Evolutionary conservation across 2,113 vertebrate species (phyloP).

Genomic region (Craseonycteris thonglongyai): DNA sequence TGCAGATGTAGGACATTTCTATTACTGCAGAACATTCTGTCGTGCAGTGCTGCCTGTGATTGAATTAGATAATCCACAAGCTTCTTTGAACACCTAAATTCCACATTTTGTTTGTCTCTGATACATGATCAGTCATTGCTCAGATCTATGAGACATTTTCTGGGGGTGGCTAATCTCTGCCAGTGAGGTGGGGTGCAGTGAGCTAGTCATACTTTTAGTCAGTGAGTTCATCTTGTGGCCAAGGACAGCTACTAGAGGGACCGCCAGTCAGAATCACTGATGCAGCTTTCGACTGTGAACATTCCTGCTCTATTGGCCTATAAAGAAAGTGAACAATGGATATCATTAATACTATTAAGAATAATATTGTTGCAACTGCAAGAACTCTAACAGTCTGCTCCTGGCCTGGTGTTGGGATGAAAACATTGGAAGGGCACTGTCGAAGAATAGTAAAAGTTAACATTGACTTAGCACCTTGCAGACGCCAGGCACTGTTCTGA

Average conservation of each 20-base stretch:
- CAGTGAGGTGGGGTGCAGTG: neutral
- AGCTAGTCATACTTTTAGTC: neutral
- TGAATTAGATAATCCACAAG: neutral
- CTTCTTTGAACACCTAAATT: neutral
- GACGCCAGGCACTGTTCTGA: neutral
- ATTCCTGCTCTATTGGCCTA: neutral
- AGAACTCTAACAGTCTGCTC: neutral
- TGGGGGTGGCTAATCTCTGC: neutral
- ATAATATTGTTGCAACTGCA: neutral
- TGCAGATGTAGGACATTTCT: neutral
- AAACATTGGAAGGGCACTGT: neutral
- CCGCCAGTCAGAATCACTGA: neutral
- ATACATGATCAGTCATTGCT: neutral
- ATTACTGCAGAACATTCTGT: neutral
- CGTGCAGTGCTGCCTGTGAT: neutral
- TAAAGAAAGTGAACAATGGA: neutral
- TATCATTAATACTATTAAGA: neutral
- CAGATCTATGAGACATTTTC: neutral
- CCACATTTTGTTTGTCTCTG: neutral
- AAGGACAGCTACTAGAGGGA: neutral
- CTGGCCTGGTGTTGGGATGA: neutral
- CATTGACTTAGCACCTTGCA: neutral
- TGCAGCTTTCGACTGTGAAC: neutral
- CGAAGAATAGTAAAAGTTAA: neutral
- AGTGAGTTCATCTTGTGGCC: neutral